Base-by-base conservation (phyloP, 2,113 vertebrate genomes). In the Sceloporus undulatus region DNA sequence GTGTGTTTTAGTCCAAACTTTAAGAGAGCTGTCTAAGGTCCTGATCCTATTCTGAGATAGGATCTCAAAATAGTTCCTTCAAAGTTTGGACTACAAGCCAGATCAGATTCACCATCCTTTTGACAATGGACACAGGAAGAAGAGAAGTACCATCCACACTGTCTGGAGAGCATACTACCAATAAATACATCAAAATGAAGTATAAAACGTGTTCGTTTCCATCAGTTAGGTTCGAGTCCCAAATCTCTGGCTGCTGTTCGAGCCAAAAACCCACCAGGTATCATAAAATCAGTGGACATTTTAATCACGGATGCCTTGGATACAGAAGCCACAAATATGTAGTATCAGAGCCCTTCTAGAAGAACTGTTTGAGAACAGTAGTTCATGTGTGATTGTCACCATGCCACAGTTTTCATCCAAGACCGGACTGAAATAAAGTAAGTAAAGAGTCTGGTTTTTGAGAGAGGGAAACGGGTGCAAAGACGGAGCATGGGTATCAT, bases 321-420 rank as follows among this genome's bases (percentile, higher is more conserved):
- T 92, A 94, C 95, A 94, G 83, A 94, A 95, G 94, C 92, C 94
- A 90, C 93, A 90, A 90, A 94, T 93, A 93, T 96, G 93, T 71
- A 11, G 7, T 95, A 77, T 66, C 89, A 92, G 95, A 98, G 97
- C 97, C 97, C 98, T 98, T 97, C 93, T 91, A 94, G 11, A n/a
- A 94, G 92, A 62, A 95, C 93, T 95, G 96, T 95, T 92, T 95
- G 90, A 96, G 92, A 96, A 97, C 96, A 97, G 95, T 95, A 93
- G 79, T 95, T 88, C 23, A 90, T 3, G 84, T 84, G 86, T 95
- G 98, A 98, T 97, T 98, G 98, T 98, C 97, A 90, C 95, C 91
- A 94, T 94, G 93, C 93, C 85, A 91, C 94, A 97, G 92, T 95
- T 93, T 92, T 95, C 88, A 85, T 94, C 89, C 91, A 94, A 89